Conservation (phyloP, 2,797 vertebrate species). For the Oreortyx pictus region DNA sequence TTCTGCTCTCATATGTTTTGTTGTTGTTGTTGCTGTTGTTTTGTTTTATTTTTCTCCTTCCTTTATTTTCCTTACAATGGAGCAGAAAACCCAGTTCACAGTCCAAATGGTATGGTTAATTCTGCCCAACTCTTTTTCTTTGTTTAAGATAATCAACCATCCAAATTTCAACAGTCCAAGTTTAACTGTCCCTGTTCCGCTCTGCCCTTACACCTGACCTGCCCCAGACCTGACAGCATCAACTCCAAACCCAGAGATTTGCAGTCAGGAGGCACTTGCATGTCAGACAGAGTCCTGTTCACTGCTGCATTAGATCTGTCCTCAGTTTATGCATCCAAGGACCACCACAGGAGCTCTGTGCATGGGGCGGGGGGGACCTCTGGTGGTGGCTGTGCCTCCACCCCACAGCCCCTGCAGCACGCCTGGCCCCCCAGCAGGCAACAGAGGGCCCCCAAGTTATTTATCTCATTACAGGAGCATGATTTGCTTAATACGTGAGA, state of each 20-base stretch:
- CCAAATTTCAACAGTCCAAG: neutral
- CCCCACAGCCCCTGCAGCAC: too few species aligned
- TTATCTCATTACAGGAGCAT: neutral
- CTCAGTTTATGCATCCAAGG: neutral
- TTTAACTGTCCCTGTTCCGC: neutral
- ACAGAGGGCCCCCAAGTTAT: neutral
- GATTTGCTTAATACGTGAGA: accelerated
- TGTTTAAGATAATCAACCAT: neutral
- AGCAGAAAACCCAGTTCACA: neutral
- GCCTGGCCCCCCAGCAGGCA: neutral
- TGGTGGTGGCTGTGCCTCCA: conserved; percentile 31
- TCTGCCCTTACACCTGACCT: neutral
- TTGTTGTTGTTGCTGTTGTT: too few species aligned
- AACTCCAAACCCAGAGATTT: neutral
- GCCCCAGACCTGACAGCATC: neutral
- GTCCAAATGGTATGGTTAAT: neutral
- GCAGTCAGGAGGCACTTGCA: neutral
- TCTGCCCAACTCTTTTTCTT: neutral
- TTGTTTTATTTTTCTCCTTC: neutral
- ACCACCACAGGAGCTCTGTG: neutral
- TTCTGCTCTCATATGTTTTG: neutral
- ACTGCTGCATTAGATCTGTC: neutral
- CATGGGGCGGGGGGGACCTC: conserved; percentile 59
- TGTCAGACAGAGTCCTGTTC: neutral
- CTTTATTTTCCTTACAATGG: neutral